Percentiles rank a stretch among this genome's conserved stretches.
phyloP scores from a whole-genome alignment of 2,888 invertebrate species.

The Drosophila emarginata region DNA sequence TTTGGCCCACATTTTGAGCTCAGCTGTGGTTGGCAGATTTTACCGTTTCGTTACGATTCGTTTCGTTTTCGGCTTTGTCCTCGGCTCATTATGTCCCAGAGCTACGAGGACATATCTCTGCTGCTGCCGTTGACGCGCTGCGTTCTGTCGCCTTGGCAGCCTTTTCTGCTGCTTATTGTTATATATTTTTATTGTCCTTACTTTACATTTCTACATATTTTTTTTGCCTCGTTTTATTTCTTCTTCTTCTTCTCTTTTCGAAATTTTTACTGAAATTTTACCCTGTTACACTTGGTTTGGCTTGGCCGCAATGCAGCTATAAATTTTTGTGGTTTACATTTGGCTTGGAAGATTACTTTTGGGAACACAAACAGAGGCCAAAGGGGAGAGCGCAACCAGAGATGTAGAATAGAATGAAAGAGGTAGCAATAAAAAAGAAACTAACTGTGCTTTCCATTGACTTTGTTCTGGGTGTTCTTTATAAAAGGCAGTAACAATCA shows the following conservation, averaged over 20 bases:
- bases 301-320: constrained; percentile 71
- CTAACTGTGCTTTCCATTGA: constrained; percentile 34
- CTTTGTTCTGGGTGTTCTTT: constrained; percentile 4
- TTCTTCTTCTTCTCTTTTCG: constrained; percentile 38
- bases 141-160: constrained; percentile 48
- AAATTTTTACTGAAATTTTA: constrained; percentile 44
- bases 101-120: constrained; percentile 12
- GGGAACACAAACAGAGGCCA: constrained; percentile 24
- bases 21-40: constrained; percentile 51
- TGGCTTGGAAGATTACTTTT: constrained; percentile 56
- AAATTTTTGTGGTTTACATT: constrained; percentile 67
- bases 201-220: constrained; percentile 58
- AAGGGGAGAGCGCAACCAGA: not conserved
- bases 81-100: constrained; percentile 53
- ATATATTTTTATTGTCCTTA: constrained; percentile 66
- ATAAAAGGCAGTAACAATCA: not conserved
- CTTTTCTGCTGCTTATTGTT: constrained; percentile 51
- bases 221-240: constrained; percentile 40
- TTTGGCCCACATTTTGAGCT: constrained; percentile 64
- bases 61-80: constrained; percentile 20
- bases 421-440: constrained; percentile 38
- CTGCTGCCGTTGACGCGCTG: not conserved
- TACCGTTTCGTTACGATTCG: constrained; percentile 49
- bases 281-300: constrained; percentile 52
- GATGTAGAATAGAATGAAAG: constrained; percentile 32